Conservation (phyloP, 2,888 invertebrate species). For the Nesidiocoris tenuis region DNA sequence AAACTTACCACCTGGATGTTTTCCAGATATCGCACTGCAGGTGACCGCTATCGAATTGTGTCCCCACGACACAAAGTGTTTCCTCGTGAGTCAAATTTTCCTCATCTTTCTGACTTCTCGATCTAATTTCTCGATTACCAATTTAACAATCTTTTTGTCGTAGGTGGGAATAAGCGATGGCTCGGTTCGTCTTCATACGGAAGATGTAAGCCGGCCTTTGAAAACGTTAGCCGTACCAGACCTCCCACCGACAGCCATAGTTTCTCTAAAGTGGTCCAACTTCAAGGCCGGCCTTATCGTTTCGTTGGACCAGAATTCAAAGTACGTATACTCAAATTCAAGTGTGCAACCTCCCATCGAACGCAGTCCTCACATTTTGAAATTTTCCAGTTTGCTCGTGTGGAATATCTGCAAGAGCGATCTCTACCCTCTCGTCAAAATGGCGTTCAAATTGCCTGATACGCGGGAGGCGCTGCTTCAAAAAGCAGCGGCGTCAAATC, state of each 20-base stretch:
- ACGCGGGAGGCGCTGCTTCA: neutral
- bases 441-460: constrained; percentile 51
- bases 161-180: constrained; percentile 59
- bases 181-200: constrained; percentile 57
- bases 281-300: constrained; percentile 59
- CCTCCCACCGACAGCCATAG: constrained; percentile 52
- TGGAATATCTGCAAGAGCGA: constrained; percentile 61
- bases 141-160: too few species aligned
- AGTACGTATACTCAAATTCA: constrained; percentile 51
- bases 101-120: too few species aligned
- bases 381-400: constrained; percentile 55
- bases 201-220: constrained; percentile 56
- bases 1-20: too few species aligned
- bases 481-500: constrained; percentile 7
- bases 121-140: too few species aligned
- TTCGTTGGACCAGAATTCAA: constrained; percentile 56
- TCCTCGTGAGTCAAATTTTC: constrained; percentile 24
- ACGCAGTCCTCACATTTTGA: neutral
- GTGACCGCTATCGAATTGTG: constrained; percentile 32
- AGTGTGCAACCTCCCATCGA: neutral
- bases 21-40: constrained; percentile 22
- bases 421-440: constrained; percentile 56
- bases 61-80: constrained; percentile 28
- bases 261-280: constrained; percentile 59
- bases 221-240: constrained; percentile 49